Evolutionary conservation across 2,797 vertebrate genomes (phyloP).

Genomic region (Aplochiton taeniatus): DNA sequence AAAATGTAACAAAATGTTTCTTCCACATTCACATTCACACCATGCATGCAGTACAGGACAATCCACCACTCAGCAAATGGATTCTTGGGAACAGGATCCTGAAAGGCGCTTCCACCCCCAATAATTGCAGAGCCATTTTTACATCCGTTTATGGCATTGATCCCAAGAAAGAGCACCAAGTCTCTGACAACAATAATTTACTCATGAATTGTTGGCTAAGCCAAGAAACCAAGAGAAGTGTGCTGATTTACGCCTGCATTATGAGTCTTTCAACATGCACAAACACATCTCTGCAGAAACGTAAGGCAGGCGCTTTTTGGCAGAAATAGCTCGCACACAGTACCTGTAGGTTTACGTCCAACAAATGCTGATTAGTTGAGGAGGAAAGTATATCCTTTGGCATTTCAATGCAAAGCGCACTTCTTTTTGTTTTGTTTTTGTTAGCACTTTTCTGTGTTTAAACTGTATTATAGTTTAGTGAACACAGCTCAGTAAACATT

Average conservation of each 20-base stretch:
- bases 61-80: constrained; percentile 37
- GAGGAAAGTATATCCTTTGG: too few species aligned
- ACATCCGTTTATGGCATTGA: constrained; percentile 49
- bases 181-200: constrained; percentile 67
- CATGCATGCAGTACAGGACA: constrained; percentile 50
- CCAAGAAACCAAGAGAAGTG: not conserved
- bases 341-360: too few species aligned
- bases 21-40: constrained; percentile 42
- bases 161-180: constrained; percentile 41
- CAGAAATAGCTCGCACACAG: too few species aligned
- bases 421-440: too few species aligned
- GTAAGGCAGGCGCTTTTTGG: too few species aligned
- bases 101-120: constrained; percentile 30
- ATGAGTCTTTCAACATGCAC: not conserved
- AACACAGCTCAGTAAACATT: too few species aligned
- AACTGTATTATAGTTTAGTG: too few species aligned
- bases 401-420: too few species aligned
- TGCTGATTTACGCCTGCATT: constrained; percentile 13
- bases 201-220: constrained; percentile 25
- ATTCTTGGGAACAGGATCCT: constrained; percentile 46
- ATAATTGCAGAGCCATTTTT: constrained; percentile 41
- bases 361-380: too few species aligned
- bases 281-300: too few species aligned
- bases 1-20: constrained; percentile 34
- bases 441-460: too few species aligned